Base-by-base conservation (phyloP, 1,140 invertebrate genomes). In the Brachionus calyciflorus region DNA sequence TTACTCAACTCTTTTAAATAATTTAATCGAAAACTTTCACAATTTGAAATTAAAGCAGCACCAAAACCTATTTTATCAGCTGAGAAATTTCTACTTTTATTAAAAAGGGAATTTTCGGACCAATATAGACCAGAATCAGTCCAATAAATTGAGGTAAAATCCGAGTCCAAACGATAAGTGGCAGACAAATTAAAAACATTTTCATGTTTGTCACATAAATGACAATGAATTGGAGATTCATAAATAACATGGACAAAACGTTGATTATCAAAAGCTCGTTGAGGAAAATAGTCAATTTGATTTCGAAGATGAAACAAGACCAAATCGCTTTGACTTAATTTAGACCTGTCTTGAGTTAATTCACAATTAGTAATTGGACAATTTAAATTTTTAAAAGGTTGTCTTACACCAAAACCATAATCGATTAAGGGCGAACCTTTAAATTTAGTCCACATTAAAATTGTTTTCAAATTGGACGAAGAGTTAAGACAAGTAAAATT, bases 161-260 rank as follows among this genome's bases (percentile, higher is more conserved):
- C 80, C 10, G 80, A 79, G 53, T 81, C 80, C 1, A 57, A 28
- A 55, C 79, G 26, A 17, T 80, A 82, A 5, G 80, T 79, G 77
- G 79, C 78, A 1, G 81, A 81, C 77, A 75, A 79, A 55, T 81
- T 80, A 63, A 82, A 81, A 6, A 83, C 1, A 30, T 48, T 21
- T 9, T 78, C 76, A 46, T 44, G 24, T 41, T 21, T 3, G 14
- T 24, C 9, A 12, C 14, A 48, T 28, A 12, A 14, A 4, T 33
- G 21, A 14, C 14, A 68, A 68, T 68, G 37, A 24, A 48, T 30
- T 10, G 63, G 63, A 10, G 63, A 68, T 28, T 68, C 63, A 1
- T 14, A 12, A 17, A 68, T 21, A 28, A 41, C 14, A 41, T 24
- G 26, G 24, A 68, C 21, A 10, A 41, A 41, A 41, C 44, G 9